These are phyloP conservation scores for Lepus americanus DNA, from an alignment of 2,113 vertebrate species.

Conservation along the genomic window DNA sequence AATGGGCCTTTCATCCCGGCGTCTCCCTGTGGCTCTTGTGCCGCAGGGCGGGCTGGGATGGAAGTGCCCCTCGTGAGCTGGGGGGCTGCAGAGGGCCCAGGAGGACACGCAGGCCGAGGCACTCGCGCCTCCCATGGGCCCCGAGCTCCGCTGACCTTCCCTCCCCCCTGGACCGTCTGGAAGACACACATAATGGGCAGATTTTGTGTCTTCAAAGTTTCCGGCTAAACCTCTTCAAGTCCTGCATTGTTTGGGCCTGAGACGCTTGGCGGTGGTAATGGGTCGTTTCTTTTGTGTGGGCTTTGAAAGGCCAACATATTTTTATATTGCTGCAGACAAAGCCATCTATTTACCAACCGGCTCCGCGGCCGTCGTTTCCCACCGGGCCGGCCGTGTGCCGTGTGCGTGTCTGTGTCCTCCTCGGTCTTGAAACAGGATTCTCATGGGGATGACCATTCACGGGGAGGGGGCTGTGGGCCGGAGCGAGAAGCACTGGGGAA, in stretches of 20 bases:
- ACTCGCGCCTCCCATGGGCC: constrained; percentile 55
- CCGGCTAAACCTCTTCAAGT: constrained; percentile 78
- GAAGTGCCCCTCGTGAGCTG: constrained; percentile 57
- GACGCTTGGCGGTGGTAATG: constrained; percentile 70
- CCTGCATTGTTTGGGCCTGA: constrained; percentile 73
- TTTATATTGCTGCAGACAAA: constrained; percentile 76
- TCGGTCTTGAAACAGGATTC: constrained; percentile 71
- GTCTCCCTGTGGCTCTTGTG: constrained; percentile 73
- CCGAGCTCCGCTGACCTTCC: constrained; percentile 60
- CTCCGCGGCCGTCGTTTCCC: constrained; percentile 45
- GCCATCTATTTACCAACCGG: constrained; percentile 68
- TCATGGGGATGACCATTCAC: constrained; percentile 65
- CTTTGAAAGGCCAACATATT: constrained; percentile 80
- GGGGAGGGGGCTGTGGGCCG: neutral
- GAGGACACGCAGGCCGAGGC: constrained; percentile 36
- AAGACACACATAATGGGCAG: constrained; percentile 80
- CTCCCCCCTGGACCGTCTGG: constrained; percentile 76
- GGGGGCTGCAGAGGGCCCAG: constrained; percentile 62
- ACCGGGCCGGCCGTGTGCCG: neutral
- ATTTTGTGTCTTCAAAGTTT: constrained; percentile 81
- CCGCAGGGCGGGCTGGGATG: constrained; percentile 65
- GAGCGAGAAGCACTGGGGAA: neutral
- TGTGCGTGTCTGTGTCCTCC: constrained; percentile 53
- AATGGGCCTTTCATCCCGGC: constrained; percentile 59
- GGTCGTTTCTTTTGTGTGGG: constrained; percentile 73